These are phyloP conservation scores for Cariama cristata DNA, from an alignment of 2,113 vertebrate genomes.

Conservation along the genomic window DNA sequence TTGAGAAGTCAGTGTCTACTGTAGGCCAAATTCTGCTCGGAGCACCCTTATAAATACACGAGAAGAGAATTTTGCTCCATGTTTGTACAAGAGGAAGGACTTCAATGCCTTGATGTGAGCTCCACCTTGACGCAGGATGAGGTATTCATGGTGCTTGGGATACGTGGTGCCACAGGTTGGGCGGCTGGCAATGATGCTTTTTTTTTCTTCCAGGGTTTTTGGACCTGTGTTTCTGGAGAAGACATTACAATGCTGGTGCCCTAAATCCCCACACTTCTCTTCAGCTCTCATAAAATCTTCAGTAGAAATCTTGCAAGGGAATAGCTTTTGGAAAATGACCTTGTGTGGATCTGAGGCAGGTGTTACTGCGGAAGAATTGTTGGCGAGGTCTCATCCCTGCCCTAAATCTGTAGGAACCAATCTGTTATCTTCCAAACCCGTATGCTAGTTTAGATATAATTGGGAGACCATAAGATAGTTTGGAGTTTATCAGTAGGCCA, in stretches of 20 bases:
- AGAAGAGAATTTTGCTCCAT: not conserved
- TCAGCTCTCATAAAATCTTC: not conserved
- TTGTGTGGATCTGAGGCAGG: not conserved
- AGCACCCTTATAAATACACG: not conserved
- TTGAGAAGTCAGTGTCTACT: not conserved
- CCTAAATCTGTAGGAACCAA: not conserved
- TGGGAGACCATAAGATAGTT: not conserved
- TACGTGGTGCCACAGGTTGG: accelerated
- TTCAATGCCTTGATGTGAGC: not conserved
- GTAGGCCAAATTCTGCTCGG: not conserved
- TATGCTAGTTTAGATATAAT: not conserved
- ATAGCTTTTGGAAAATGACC: not conserved
- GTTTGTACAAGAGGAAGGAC: not conserved
- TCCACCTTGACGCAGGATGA: not conserved
- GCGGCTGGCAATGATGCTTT: not conserved
- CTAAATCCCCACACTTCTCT: not conserved
- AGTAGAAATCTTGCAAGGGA: not conserved
- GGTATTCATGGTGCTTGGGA: not conserved
- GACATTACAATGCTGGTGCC: not conserved
- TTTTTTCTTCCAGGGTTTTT: not conserved
- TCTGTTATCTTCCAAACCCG: not conserved
- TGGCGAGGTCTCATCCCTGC: not conserved
- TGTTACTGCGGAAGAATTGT: not conserved
- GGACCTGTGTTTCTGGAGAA: not conserved
- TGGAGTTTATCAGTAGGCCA: not conserved